These are phyloP conservation scores for Diachasma alloeum DNA, from an alignment of 1,140 invertebrate genomes.

Conservation along the genomic window DNA sequence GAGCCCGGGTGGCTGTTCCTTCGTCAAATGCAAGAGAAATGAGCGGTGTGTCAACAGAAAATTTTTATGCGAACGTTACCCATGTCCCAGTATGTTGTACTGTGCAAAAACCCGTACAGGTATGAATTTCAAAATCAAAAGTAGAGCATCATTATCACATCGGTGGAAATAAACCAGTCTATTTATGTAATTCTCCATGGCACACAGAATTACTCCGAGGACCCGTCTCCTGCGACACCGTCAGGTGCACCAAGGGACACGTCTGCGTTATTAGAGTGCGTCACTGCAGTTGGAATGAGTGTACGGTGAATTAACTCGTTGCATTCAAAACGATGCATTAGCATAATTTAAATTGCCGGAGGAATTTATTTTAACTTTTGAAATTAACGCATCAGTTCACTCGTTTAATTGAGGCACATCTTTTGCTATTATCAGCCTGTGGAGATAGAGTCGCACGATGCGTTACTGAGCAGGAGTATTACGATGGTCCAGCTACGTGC, in stretches of 20 bases:
- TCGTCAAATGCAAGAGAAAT: constrained; percentile 36
- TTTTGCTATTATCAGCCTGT: constrained; percentile 35
- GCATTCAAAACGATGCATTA: not conserved
- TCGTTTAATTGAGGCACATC: not conserved
- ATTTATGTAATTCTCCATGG: not conserved
- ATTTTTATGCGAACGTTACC: constrained; percentile 47
- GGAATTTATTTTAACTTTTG: too few relatives aligned
- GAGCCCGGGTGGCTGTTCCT: constrained; percentile 32
- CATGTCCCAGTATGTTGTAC: constrained; percentile 51
- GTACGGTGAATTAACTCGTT: constrained; percentile 34
- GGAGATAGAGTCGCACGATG: constrained; percentile 46
- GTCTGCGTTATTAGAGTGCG: constrained; percentile 41
- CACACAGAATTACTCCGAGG: constrained; percentile 48
- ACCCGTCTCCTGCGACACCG: constrained; percentile 43
- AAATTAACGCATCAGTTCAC: not conserved
- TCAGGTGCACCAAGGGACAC: constrained; percentile 43
- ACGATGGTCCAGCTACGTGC: constrained; percentile 44
- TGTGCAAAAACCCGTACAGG: constrained; percentile 47
- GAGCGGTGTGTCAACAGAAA: constrained; percentile 45
- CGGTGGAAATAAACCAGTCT: not conserved
- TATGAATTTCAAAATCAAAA: constrained; percentile 19
- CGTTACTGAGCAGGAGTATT: constrained; percentile 40
- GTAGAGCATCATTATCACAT: not conserved
- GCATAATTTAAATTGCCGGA: not conserved
- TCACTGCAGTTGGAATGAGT: constrained; percentile 44